These are phyloP conservation scores for Aphelocoma californica DNA, from an alignment of 2,797 vertebrate genomes.

Conservation along the genomic window DNA sequence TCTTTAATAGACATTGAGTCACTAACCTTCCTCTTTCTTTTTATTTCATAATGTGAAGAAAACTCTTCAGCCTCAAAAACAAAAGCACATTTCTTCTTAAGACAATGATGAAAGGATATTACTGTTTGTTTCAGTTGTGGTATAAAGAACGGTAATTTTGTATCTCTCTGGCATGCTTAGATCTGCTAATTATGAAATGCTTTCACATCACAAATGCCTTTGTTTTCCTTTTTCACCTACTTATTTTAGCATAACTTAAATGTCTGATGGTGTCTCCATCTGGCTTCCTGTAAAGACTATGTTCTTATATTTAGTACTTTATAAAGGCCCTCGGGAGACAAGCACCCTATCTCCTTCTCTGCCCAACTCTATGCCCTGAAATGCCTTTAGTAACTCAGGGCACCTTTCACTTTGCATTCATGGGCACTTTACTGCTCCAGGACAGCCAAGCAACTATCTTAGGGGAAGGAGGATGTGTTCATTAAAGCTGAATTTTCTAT, in stretches of 20 bases:
- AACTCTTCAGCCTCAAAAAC: neutral
- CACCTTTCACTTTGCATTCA: neutral
- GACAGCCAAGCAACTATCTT: neutral
- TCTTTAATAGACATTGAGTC: neutral
- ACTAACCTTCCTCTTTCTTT: neutral
- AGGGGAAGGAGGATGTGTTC: rapidly evolving
- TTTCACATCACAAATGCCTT: neutral
- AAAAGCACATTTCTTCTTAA: neutral
- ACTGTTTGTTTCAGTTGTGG: neutral
- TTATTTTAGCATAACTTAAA: neutral
- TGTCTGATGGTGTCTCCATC: neutral
- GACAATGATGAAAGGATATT: neutral
- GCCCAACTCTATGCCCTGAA: neutral
- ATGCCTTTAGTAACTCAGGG: neutral
- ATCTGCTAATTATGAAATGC: neutral
- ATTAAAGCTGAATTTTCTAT: neutral
- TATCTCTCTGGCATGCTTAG: neutral
- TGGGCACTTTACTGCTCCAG: neutral
- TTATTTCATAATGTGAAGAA: neutral
- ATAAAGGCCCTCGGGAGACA: neutral
- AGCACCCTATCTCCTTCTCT: neutral
- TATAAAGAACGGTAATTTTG: neutral
- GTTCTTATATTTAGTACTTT: neutral
- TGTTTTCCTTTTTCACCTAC: neutral
- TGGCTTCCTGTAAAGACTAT: rapidly evolving